Evolutionary conservation across 2,797 vertebrate species (phyloP).

Genomic region (Crypturellus tataupa): DNA sequence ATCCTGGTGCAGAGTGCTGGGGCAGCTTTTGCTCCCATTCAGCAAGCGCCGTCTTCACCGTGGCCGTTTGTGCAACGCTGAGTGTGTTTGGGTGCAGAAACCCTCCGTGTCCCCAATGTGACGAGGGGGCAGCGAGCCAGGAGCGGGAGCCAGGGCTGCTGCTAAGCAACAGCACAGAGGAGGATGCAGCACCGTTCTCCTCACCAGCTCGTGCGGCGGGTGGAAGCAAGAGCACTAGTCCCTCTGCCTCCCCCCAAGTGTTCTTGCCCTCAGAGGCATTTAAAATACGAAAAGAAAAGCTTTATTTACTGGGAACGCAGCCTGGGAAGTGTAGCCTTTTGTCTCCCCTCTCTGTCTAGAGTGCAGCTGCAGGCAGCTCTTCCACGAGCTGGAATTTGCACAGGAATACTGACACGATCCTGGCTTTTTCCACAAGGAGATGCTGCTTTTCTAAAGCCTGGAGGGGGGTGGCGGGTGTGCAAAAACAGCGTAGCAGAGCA

Average conservation of each 20-base stretch:
- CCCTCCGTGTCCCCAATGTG: too few relatives aligned
- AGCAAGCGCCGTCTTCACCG: not conserved
- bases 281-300: not conserved
- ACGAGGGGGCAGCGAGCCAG: not conserved
- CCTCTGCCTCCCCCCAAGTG: not conserved
- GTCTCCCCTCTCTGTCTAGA: accelerated
- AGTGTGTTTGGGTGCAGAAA: not conserved
- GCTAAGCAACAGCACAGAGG: not conserved
- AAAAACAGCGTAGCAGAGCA: not conserved
- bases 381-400: accelerated
- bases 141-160: not conserved
- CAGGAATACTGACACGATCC: not conserved
- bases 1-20: not conserved
- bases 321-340: not conserved
- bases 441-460: not conserved
- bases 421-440: not conserved
- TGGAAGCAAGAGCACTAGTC: not conserved
- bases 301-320: not conserved
- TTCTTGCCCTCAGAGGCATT: accelerated
- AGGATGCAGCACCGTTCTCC: not conserved
- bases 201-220: too few relatives aligned
- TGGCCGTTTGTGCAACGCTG: accelerated
- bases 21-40: not conserved
- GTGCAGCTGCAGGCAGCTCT: not conserved
- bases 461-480: not conserved